Evolutionary conservation across 2,113 vertebrate species (phyloP).

Genomic region (Etia nguti): DNA sequence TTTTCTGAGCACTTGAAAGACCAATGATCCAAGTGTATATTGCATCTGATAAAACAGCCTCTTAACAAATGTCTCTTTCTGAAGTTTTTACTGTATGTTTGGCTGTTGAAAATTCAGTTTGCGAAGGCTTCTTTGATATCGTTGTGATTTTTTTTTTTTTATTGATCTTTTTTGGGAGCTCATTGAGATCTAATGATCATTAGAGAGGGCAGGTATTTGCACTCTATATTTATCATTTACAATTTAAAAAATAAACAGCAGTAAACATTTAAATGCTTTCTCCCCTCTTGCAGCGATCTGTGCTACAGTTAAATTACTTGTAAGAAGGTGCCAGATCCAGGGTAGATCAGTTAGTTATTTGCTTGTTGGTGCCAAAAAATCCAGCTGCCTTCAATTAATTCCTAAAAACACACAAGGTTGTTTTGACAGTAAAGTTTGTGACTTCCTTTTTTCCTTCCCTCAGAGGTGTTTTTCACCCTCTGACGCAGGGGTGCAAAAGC

Average conservation of each 20-base stretch:
- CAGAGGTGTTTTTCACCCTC: constrained; percentile 21
- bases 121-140: fast-evolving
- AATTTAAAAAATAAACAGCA: background rate
- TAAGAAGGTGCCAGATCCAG: background rate
- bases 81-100: background rate
- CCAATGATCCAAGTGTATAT: background rate
- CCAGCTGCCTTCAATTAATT: constrained; percentile 9
- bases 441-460: background rate
- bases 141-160: fast-evolving
- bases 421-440: constrained; percentile 2
- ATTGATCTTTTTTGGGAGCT: background rate
- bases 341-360: background rate
- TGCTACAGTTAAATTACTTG: background rate
- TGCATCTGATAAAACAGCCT: background rate
- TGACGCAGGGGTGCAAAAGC: background rate
- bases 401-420: constrained; percentile 22
- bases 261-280: background rate
- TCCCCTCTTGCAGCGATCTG: background rate
- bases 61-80: background rate
- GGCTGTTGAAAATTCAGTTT: background rate
- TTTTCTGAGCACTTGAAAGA: background rate
- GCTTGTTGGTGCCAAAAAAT: background rate
- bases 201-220: background rate
- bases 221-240: background rate
- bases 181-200: background rate